Evolutionary conservation across 1,140 invertebrate species (phyloP).

Genomic region (Aradophagus sp.): DNA sequence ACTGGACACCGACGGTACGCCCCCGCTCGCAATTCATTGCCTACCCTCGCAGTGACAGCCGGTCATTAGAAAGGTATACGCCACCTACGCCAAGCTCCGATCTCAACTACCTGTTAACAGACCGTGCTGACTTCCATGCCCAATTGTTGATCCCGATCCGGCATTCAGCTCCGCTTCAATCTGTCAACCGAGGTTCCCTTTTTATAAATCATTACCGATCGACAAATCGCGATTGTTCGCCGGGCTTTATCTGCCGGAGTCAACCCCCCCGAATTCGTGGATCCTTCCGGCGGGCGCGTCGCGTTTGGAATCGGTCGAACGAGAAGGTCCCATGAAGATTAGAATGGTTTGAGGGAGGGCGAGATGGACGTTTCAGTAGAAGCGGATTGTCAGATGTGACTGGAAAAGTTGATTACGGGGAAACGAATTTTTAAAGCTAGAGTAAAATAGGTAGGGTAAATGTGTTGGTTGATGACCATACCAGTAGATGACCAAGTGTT

Average conservation of each 20-base stretch:
- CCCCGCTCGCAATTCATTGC: conserved; percentile 56
- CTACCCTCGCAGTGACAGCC: conserved; percentile 59
- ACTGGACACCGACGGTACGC: conserved; percentile 54
- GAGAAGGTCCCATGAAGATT: too few relatives aligned
- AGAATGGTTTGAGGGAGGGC: too few relatives aligned
- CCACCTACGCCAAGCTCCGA: conserved; percentile 54
- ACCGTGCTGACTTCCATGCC: conserved; percentile 28
- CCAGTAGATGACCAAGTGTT: too few relatives aligned
- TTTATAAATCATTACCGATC: conserved; percentile 29
- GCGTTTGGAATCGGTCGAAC: too few relatives aligned
- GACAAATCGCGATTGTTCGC: conserved; percentile 27
- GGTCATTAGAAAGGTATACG: conserved; percentile 61
- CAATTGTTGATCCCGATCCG: conserved; percentile 32
- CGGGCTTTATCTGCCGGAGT: not conserved
- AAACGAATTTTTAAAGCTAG: too few relatives aligned
- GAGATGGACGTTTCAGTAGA: too few relatives aligned
- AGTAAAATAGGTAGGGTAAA: too few relatives aligned
- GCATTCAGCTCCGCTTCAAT: conserved; percentile 39
- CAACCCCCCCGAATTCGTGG: not conserved
- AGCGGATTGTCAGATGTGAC: too few relatives aligned
- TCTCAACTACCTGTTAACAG: conserved; percentile 54
- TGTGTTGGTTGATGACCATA: too few relatives aligned
- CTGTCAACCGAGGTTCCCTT: conserved; percentile 30
- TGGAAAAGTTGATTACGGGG: too few relatives aligned
- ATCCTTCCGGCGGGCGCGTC: too few relatives aligned